Percentiles rank a stretch among this genome's conserved stretches.
phyloP scores from a whole-genome alignment of 2,113 vertebrate genomes.

The Neoarius graeffei region DNA sequence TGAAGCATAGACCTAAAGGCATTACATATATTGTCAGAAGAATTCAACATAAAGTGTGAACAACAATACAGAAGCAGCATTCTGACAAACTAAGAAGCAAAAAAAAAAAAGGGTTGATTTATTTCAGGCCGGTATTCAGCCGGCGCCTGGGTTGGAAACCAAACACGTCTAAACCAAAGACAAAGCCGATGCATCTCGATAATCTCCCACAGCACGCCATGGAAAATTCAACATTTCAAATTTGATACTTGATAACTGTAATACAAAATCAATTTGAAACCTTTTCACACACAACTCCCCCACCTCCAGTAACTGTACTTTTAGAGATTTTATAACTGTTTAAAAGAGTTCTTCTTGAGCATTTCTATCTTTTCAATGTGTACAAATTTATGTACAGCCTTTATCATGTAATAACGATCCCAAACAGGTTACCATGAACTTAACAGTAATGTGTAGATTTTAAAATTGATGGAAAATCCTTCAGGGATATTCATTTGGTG shows the following conservation, averaged over 20 bases:
- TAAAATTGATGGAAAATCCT: neutral
- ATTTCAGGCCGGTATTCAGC: neutral
- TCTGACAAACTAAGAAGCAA: neutral
- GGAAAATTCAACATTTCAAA: constrained; percentile 11
- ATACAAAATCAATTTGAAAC: constrained; percentile 21
- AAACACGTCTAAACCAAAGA: neutral
- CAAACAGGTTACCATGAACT: neutral
- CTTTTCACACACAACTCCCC: neutral
- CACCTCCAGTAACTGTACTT: neutral
- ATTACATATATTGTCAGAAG: neutral
- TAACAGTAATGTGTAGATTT: neutral
- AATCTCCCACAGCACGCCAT: neutral
- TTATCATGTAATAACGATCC: neutral
- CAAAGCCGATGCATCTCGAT: neutral
- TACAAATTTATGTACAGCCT: neutral
- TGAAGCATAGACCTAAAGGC: constrained; percentile 1
- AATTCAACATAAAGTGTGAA: neutral
- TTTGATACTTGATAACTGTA: constrained; percentile 18
- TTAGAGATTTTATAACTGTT: neutral
- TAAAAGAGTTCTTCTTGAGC: neutral
- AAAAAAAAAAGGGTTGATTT: neutral
- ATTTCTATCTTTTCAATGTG: neutral
- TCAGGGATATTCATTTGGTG: neutral
- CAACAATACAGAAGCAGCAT: neutral
- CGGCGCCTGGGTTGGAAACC: constrained; percentile 7